phyloP scores from a whole-genome alignment of 2,888 invertebrate species.

The Sphaerophoria rueppellii region DNA sequence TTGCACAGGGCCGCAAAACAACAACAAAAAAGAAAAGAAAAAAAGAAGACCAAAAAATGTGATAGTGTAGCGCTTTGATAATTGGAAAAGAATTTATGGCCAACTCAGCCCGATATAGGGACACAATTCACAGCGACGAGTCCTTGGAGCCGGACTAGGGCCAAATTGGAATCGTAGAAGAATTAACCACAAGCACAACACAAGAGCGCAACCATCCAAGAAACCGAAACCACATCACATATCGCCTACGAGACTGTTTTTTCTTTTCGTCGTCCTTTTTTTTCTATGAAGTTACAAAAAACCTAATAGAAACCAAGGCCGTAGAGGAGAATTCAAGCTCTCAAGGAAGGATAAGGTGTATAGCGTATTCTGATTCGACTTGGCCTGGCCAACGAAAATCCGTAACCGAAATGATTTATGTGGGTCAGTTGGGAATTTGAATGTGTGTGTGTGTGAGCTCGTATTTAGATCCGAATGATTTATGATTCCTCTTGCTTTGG shows the following conservation, averaged over 20 bases:
- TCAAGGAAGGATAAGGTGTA: slow-evolving; percentile 18
- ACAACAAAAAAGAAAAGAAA: not conserved
- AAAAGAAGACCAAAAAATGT: slow-evolving; percentile 16
- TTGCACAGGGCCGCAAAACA: not conserved
- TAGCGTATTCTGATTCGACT: not conserved
- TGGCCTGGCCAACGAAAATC: slow-evolving; percentile 48
- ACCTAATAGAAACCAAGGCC: slow-evolving; percentile 14
- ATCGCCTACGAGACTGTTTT: slow-evolving; percentile 35
- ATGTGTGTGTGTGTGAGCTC: slow-evolving; percentile 44
- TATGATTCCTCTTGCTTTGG: slow-evolving; percentile 53
- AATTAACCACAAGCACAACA: slow-evolving; percentile 69
- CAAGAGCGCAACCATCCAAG: slow-evolving; percentile 53
- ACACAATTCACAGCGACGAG: slow-evolving; percentile 45
- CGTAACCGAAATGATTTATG: slow-evolving; percentile 80
- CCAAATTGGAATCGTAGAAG: slow-evolving; percentile 61
- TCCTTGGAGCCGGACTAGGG: not conserved
- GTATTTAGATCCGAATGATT: slow-evolving; percentile 71
- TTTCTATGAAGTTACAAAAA: no score
- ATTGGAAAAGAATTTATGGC: slow-evolving; percentile 72
- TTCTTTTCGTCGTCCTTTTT: not conserved
- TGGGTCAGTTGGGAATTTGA: slow-evolving; percentile 78
- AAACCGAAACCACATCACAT: slow-evolving; percentile 30
- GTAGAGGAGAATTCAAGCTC: not conserved
- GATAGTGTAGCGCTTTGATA: slow-evolving; percentile 68
- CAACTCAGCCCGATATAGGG: slow-evolving; percentile 63